Evolutionary conservation across 2,797 vertebrate species (phyloP), one percentile per base, ranked within the genome.

Genomic region (Gymnodraco acuticeps): DNA sequence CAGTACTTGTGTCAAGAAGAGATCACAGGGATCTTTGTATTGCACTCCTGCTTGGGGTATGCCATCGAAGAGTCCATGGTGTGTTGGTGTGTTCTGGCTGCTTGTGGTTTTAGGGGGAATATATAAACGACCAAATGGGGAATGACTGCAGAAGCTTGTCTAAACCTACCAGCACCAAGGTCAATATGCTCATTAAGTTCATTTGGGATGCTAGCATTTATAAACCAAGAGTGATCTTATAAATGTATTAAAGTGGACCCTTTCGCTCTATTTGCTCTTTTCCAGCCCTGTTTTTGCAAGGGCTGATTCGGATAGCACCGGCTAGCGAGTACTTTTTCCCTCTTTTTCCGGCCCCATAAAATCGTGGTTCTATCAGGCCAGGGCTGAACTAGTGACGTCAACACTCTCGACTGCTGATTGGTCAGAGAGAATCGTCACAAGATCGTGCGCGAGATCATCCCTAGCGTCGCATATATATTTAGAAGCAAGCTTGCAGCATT

Each of bases 11-110:
- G 74, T 86, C 9, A 69, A 47, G 31, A 43, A 42, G 54, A 53
- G 80, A 42, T 75, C 81, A 90, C 5, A 90, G 81, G 61, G 73
- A 82, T 78, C 85, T 87, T 91, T 93, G 91, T 92, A 42, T 43
- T 17, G 64, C 48, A 0, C 14, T 53, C 27, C 56, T 56, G 77
- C 86, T 75, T 38, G 72, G 68, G 75, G 83, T 84, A 76, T 66
- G 74, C 75, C 61, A 45, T 41, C 64, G 66, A 80, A 48, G 78
- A 81, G 62, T 33, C 46, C 58, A 1, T 1, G 47, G 64, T 75
- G 80, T 81, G 73, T 66, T 61, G 53, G 66, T 41, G 17, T 71
- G 77, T 82, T 87, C 73, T 73, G 73, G 75, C 68, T 78, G 77
- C 78, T 83, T 88, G 85, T 81, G 89, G 80, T 84, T 88, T 78